Evolutionary conservation across 2,113 vertebrate genomes (phyloP).

Genomic region (Dicaeum eximium): DNA sequence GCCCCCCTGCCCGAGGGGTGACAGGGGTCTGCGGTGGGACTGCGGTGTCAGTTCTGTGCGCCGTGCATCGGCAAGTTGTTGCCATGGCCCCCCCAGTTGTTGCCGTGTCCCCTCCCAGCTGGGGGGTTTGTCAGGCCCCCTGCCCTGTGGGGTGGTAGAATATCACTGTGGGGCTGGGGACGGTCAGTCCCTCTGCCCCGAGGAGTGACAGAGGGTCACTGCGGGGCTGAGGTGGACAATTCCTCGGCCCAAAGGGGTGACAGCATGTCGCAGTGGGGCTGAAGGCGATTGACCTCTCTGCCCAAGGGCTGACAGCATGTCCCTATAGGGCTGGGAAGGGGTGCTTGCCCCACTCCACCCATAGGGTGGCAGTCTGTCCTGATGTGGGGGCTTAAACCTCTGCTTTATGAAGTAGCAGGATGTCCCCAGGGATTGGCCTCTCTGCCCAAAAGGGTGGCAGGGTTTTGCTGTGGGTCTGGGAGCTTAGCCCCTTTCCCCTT

Average conservation of each 20-base stretch:
- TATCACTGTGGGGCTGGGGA: not conserved
- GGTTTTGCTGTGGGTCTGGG: not conserved
- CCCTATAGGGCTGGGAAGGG: not conserved
- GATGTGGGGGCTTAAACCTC: not conserved
- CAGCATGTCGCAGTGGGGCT: not conserved
- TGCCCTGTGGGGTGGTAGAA: accelerated
- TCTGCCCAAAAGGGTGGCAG: not conserved
- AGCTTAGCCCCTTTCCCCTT: not conserved
- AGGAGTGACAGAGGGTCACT: not conserved
- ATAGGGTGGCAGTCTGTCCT: not conserved
- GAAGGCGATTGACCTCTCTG: not conserved
- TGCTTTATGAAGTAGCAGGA: not conserved
- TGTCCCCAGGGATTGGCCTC: accelerated
- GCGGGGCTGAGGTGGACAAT: accelerated
- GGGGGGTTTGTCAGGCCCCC: not conserved
- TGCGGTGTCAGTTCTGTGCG: too few species aligned
- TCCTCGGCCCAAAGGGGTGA: not conserved
- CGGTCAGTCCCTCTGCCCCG: accelerated
- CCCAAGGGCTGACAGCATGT: not conserved
- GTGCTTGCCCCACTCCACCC: not conserved
- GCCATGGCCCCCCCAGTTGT: not conserved
- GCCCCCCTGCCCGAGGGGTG: not conserved
- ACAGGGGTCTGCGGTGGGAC: not conserved
- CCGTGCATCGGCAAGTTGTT: not conserved
- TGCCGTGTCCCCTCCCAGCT: not conserved